Conservation (phyloP, 2,113 vertebrate species). For the Triplophysa siluroides region DNA sequence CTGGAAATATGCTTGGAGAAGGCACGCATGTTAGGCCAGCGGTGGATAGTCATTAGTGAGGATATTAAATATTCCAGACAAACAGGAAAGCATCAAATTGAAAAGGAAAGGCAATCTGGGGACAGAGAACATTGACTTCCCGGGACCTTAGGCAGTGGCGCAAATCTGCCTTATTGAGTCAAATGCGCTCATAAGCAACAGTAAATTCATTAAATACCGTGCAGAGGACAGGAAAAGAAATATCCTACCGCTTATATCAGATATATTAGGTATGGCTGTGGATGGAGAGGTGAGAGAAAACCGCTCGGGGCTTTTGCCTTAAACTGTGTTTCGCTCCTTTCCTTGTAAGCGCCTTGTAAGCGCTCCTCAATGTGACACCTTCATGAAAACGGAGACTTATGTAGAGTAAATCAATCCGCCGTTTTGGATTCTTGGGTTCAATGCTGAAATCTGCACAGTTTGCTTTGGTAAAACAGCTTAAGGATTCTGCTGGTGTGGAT, state of each 20-base stretch:
- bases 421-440: neutral
- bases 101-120: conserved; percentile 45
- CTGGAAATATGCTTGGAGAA: conserved; percentile 21
- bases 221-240: neutral
- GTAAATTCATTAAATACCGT: conserved; percentile 39
- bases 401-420: neutral
- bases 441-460: neutral
- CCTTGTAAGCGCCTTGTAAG: neutral
- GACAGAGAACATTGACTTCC: conserved; percentile 28
- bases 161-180: conserved; percentile 42
- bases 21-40: conserved; percentile 31
- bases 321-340: neutral
- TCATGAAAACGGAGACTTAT: neutral
- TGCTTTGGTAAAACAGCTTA: neutral
- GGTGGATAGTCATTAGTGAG: conserved; percentile 36
- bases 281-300: neutral
- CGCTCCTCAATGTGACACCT: neutral
- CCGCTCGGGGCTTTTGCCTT: neutral
- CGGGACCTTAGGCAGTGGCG: conserved; percentile 31
- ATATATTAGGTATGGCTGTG: neutral
- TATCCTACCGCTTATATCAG: neutral
- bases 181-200: conserved; percentile 41
- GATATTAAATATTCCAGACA: conserved; percentile 43
- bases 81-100: conserved; percentile 48
- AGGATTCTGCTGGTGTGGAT: no score